Percentiles rank a stretch among this genome's conserved stretches.
Conservation (phyloP, 1,140 invertebrate genomes). For the Macrosteles quadrilineatus region DNA sequence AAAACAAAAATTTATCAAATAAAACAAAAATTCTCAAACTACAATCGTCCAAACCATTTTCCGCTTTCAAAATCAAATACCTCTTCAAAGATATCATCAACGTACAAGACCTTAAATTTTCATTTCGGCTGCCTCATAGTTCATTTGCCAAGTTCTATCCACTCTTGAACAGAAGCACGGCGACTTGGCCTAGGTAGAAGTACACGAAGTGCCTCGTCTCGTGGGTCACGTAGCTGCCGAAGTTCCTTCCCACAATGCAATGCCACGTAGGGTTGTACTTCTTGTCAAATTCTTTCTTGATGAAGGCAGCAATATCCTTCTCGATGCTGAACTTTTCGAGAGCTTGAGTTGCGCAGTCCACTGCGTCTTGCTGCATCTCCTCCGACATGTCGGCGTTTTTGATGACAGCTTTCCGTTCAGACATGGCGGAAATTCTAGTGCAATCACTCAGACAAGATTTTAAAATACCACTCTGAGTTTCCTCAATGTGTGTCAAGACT, state of each 20-base stretch:
- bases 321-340: slow-evolving; percentile 99
- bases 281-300: slow-evolving; percentile 98
- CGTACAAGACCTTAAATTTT: too few relatives aligned
- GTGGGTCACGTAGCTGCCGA: slow-evolving; percentile 93
- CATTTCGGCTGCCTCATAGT: too few relatives aligned
- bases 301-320: slow-evolving; percentile 98
- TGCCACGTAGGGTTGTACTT: slow-evolving; percentile 98
- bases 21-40: too few relatives aligned
- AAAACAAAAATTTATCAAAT: too few relatives aligned
- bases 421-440: too few relatives aligned
- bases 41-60: too few relatives aligned
- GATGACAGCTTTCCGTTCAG: slow-evolving; percentile 98
- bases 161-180: slow-evolving; percentile 97
- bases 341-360: slow-evolving; percentile 97
- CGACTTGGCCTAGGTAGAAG: slow-evolving; percentile 94
- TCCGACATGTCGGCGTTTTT: slow-evolving; percentile 99
- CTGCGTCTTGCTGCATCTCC: slow-evolving; percentile 99
- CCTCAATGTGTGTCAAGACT: too few relatives aligned
- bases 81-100: too few relatives aligned
- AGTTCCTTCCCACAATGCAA: slow-evolving; percentile 93
- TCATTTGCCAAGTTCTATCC: too few relatives aligned
- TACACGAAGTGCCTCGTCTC: slow-evolving; percentile 97
- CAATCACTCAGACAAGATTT: too few relatives aligned
- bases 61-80: too few relatives aligned
- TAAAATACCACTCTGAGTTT: too few relatives aligned